Percentiles rank a stretch among this genome's conserved stretches.
Conservation (phyloP, 2,797 vertebrate genomes). For the Sylvilagus floridanus region DNA sequence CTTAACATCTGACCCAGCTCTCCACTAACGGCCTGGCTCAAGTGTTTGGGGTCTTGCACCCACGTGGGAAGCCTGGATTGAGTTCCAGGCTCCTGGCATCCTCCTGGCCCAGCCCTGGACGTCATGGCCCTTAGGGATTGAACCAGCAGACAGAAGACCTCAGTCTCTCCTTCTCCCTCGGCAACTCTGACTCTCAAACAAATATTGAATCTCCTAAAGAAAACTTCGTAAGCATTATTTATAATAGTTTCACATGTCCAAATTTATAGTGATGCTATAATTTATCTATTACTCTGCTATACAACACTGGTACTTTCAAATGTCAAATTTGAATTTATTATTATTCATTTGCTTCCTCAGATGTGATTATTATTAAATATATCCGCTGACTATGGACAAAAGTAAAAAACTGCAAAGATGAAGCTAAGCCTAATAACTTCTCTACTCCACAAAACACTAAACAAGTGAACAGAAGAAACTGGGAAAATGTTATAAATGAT, state of each 20-base stretch:
- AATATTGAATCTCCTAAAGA: no score
- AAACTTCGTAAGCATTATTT: not conserved
- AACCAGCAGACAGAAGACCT: no score
- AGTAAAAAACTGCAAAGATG: not conserved
- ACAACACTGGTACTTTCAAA: not conserved
- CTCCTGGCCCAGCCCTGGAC: no score
- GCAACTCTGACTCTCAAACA: no score
- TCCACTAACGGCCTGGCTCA: no score
- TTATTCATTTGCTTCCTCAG: constrained; percentile 5
- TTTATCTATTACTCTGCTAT: not conserved
- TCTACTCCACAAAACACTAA: not conserved
- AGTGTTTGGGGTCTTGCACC: no score
- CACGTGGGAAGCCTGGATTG: no score
- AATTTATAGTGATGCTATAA: not conserved
- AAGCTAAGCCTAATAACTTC: not conserved
- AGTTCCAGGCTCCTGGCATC: no score
- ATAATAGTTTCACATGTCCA: not conserved
- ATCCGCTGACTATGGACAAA: not conserved
- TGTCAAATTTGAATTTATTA: constrained; percentile 27
- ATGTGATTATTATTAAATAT: not conserved
- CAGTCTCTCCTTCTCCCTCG: no score
- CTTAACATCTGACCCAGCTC: no score
- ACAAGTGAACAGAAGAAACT: not conserved
- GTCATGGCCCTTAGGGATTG: no score
- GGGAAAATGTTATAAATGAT: not conserved